Evolutionary conservation across 2,113 vertebrate species (phyloP).

Genomic region (Marmota monax): DNA sequence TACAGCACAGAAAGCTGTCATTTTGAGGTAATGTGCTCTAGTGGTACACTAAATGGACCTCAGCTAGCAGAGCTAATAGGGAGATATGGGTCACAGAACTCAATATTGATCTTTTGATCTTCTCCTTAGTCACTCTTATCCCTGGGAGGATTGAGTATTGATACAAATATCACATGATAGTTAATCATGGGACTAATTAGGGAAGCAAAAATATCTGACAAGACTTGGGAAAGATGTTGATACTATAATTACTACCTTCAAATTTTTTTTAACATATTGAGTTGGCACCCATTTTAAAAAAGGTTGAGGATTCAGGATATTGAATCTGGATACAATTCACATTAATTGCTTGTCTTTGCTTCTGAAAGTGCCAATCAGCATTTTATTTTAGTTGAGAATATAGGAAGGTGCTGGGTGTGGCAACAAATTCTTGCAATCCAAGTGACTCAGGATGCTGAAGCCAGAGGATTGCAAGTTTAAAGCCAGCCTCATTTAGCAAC

Average conservation of each 20-base stretch:
- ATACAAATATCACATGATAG: constrained; percentile 17
- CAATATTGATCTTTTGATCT: background rate
- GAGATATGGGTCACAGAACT: background rate
- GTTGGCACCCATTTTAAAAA: background rate
- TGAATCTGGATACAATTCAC: background rate
- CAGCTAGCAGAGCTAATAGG: background rate
- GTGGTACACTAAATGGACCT: background rate
- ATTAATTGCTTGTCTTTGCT: background rate
- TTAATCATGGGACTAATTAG: background rate
- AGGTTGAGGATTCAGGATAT: background rate
- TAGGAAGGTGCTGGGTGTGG: background rate
- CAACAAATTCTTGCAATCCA: too few species aligned
- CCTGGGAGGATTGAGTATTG: background rate
- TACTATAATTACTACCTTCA: background rate
- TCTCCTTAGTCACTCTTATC: background rate
- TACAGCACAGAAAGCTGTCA: background rate
- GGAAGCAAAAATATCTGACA: background rate
- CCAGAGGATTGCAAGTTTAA: too few species aligned
- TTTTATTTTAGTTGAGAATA: constrained; percentile 52
- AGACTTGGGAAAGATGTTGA: background rate
- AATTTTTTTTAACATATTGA: background rate
- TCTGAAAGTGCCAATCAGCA: background rate
- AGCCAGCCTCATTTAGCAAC: too few species aligned
- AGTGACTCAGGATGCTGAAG: too few species aligned
- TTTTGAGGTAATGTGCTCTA: background rate